Percentiles rank a stretch among this genome's conserved stretches.
phyloP scores from a whole-genome alignment of 2,113 vertebrate species.

The Platichthys stellatus region DNA sequence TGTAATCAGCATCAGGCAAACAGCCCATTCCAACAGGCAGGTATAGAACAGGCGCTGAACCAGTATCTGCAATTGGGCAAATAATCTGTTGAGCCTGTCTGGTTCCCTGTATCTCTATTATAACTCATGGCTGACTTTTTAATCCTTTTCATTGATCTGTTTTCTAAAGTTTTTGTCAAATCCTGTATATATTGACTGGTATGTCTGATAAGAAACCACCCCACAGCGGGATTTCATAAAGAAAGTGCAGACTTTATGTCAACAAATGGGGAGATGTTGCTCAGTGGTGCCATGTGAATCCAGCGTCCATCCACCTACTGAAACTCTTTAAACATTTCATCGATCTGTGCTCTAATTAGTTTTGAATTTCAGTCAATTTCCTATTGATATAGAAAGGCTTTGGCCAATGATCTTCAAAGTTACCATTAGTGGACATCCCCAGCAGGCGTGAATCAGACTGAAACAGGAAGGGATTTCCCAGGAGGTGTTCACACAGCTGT shows the following conservation, averaged over 20 bases:
- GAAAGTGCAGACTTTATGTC: neutral
- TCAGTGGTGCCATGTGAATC: neutral
- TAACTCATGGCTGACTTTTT: neutral
- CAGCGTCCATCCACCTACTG: neutral
- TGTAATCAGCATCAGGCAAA: too few species aligned
- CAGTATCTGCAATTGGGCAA: too few species aligned
- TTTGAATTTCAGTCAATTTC: slow-evolving; percentile 55
- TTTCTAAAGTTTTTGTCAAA: neutral
- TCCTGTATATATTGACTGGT: neutral
- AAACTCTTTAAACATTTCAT: slow-evolving; percentile 24
- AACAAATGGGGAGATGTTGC: neutral
- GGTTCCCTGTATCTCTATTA: too few species aligned
- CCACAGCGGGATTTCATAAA: neutral
- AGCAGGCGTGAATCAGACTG: slow-evolving; percentile 48
- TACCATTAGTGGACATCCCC: slow-evolving; percentile 61
- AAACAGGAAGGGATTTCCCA: slow-evolving; percentile 52
- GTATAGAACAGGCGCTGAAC: too few species aligned
- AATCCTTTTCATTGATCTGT: slow-evolving; percentile 23
- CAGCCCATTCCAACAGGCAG: too few species aligned
- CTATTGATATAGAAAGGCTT: slow-evolving; percentile 54
- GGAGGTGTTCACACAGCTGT: slow-evolving; percentile 45
- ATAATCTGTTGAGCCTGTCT: too few species aligned
- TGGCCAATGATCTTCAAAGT: slow-evolving; percentile 59
- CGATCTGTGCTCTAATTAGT: slow-evolving; percentile 55
- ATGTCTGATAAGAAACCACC: neutral